Base-by-base conservation (phyloP, 2,113 vertebrate species). In the Sylvietta virens region DNA sequence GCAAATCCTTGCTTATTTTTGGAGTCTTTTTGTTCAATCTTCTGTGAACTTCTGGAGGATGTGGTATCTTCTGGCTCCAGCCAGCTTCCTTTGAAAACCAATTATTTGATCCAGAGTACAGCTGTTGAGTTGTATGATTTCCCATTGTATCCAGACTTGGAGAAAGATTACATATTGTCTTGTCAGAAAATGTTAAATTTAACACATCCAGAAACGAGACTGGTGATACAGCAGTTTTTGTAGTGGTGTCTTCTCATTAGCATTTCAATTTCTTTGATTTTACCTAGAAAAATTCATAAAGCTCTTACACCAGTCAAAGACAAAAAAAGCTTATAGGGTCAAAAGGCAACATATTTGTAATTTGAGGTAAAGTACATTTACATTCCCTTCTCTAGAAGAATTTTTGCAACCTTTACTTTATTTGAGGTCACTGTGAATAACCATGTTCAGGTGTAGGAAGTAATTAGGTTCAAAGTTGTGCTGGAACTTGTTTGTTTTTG, bases 101-200 rank as follows among this genome's bases (percentile, higher is more conserved):
- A 24, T 80, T 86, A 72, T 65, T 83, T 90, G 20, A 77, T 73
- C 10, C 45, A 61, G 26, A 83, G n/a, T 23, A 51, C 24, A 53
- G 11, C 14, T 76, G 37, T 69, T 95, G 84, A 77, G 11, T 92
- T 81, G 77, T 81, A 81, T 77, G 24, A 45, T 77, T 94, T 80
- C 9, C 35, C n/a, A 47, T 67, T 86, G 22, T 61, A 72, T 78
- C 50, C 10, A 62, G 22, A 37, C 50, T 42, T 27, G 31, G 40
- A 84, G 31, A 81, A 50, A 84, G 14, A 73, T 23, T 60, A 24
- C 1, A 1, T 80, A 90, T 76, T 90, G 37, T 28, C 23, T 70
- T 73, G 50, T 92, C n/a, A 62, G 47, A 88, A 95, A 95, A 66
- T 26, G 12, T 9, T 80, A 72, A 82, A 82, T 72, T 72, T 42